phyloP scores from a whole-genome alignment of 2,113 vertebrate genomes.

The Amblyopsis rosae region DNA sequence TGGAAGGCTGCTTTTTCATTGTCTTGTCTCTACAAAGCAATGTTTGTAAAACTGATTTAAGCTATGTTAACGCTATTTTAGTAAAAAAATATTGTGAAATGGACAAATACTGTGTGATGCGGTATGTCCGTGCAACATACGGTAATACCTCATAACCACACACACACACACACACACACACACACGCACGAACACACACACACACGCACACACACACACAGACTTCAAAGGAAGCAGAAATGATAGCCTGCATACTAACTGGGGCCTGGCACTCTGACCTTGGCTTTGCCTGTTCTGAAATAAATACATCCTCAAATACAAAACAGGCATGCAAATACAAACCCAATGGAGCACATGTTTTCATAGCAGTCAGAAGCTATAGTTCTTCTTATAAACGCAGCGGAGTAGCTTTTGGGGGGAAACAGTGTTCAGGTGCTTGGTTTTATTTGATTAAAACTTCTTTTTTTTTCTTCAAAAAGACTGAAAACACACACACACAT shows the following conservation, averaged over 20 bases:
- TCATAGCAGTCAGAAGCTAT: constrained; percentile 33
- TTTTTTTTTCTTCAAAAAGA: neutral
- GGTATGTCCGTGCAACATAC: constrained; percentile 19
- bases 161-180: constrained; percentile 8
- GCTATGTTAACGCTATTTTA: no score
- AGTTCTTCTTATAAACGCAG: constrained; percentile 33
- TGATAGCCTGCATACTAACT: constrained; percentile 76
- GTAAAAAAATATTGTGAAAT: no score
- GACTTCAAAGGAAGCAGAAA: constrained; percentile 74
- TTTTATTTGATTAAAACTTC: neutral
- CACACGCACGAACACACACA: constrained; percentile 22
- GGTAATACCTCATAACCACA: constrained; percentile 25
- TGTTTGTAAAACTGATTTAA: no score
- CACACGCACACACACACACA: constrained; percentile 51
- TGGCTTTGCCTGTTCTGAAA: constrained; percentile 66
- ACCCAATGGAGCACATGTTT: constrained; percentile 67
- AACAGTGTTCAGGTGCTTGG: constrained; percentile 25
- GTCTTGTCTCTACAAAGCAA: no score
- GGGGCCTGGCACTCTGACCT: constrained; percentile 64
- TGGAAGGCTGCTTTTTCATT: constrained; percentile 1
- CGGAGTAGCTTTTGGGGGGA: constrained; percentile 5
- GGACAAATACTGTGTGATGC: constrained; percentile 27
- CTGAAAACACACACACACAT: constrained; percentile 3
- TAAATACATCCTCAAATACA: constrained; percentile 73
- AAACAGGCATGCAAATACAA: constrained; percentile 71